Base-by-base conservation (phyloP, 2,797 vertebrate species). In the Danio jaintianensis region DNA sequence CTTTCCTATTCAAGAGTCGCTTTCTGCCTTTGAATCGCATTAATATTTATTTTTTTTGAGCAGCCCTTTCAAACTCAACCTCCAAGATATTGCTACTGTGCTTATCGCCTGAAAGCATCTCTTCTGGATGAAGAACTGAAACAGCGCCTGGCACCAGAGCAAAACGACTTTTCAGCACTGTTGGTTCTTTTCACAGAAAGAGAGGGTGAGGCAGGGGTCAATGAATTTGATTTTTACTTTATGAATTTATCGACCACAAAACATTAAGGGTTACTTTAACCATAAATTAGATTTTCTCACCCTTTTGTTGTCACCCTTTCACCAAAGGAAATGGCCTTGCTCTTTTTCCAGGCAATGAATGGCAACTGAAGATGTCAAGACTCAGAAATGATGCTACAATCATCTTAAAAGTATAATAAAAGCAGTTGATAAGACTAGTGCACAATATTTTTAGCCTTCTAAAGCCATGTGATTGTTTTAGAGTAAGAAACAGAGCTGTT, bases 41-140 rank as follows among this genome's bases (percentile, higher is more conserved):
- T 87, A 83, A 88, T 85, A 83, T 89, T 85, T 86, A 77, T 89
- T 89, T 89, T 86, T 73, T 56, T 73, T 42, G 79, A 85, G 80
- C 79, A 87, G 78, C 80, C 83, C 86, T 88, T 87, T 90, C 86
- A 88, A 88, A 89, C 87, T 87, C 86, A 87, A 87, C 87, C 87
- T 88, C 84, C 88, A 87, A 88, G 89, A 89, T 90, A 89, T 89
- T 89, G 87, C 86, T 87, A 88, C 87, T 68, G 86, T 83, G 83
- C 82, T 90, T 90, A 91, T 89, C 89, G 38, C 12, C 47, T 70
- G 76, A 72, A 84, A 86, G 83, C 84, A 91, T 90, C 88, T 86
- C 66, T 81, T 78, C 85, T 89, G 87, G 86, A 89, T 85, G 79
- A 79, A 88, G 87, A 89, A 88, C 88, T 89, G 85, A 90, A 90